Base-by-base conservation (phyloP, 2,113 vertebrate species). In the Empidonax alnorum region DNA sequence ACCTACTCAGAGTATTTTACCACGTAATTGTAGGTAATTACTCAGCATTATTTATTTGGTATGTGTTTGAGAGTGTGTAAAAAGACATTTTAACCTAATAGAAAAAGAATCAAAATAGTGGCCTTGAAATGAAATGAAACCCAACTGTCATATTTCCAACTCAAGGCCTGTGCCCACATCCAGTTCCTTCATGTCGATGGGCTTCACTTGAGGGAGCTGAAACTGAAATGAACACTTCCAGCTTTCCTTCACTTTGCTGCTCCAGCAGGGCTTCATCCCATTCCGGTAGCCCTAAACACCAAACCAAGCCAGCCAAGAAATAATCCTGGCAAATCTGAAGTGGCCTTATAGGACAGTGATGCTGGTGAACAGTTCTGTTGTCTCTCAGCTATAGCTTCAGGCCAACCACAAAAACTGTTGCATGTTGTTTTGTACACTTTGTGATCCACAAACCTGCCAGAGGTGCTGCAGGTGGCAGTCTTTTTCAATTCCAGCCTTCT, bases 271-370 rank as follows among this genome's bases (percentile, higher is more conserved):
- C 46, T 86, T 77, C 27, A 33, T 28, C n/a, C 44, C 4, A 0
- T 47, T 55, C 56, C 46, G 52, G 0, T 14, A 23, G 0, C 21
- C 33, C 7, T 3, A 4, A 3, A 8, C 67, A 61, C 3, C 3
- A 42, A 73, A 20, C 17, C 9, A 47, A 62, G 19, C 22, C 41
- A 86, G 62, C 20, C 58, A 65, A 20, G n/a, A 31, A 78, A 22
- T 23, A 53, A 41, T 35, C 52, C 58, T 72, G 80, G 52, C 41
- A 74, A 41, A 41, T 62, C 27, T 35, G 27, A 67, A n/a, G 39
- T 24, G 35, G 22, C 42, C 39, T 65, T 35, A 18, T 28, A 61
- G 83, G 30, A 12, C 33, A 33, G 71, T 6, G 28, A 15, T 76
- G 49, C 66, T 65, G 58, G 20, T 41, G 66, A 68, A 10, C 47